Evolutionary conservation across 1,140 invertebrate species (phyloP).

Genomic region (Globodera rostochiensis): DNA sequence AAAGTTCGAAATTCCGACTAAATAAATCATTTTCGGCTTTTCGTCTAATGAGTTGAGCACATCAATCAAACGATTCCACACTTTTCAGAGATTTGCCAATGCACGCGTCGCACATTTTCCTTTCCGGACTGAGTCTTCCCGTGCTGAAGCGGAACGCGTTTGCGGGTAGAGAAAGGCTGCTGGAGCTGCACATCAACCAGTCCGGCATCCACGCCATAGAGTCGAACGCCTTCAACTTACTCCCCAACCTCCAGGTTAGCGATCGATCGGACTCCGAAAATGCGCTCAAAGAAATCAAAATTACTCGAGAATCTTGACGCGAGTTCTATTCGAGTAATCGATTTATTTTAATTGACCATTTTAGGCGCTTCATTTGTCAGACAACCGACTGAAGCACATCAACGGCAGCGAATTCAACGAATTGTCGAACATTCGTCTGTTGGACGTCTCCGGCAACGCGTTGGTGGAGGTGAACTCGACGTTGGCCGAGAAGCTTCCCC

Average conservation of each 20-base stretch:
- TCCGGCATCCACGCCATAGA: slow-evolving; percentile 48
- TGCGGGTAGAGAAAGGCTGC: slow-evolving; percentile 44
- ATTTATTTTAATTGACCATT: slow-evolving; percentile 23
- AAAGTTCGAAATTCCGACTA: background rate
- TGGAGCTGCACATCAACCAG: slow-evolving; percentile 54
- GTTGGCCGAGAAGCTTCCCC: slow-evolving; percentile 45
- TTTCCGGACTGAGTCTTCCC: slow-evolving; percentile 46
- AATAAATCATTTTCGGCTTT: too few relatives aligned
- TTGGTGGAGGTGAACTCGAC: slow-evolving; percentile 27
- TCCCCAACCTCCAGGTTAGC: slow-evolving; percentile 44
- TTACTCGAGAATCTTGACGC: too few relatives aligned
- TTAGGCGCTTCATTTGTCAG: slow-evolving; percentile 50
- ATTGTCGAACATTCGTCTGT: slow-evolving; percentile 19
- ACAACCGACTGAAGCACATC: slow-evolving; percentile 47
- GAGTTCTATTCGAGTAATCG: too few relatives aligned
- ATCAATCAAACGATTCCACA: background rate
- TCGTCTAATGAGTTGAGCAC: too few relatives aligned
- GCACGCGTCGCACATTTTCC: slow-evolving; percentile 57
- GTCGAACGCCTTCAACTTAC: slow-evolving; percentile 53
- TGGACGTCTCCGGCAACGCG: slow-evolving; percentile 39
- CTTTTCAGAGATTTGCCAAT: slow-evolving; percentile 48
- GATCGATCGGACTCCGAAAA: background rate
- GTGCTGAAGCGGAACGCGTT: slow-evolving; percentile 50
- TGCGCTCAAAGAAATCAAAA: too few relatives aligned
- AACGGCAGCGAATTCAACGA: slow-evolving; percentile 38